phyloP scores from a whole-genome alignment of 1,140 invertebrate species.

The Aphelenchoides avenae region DNA sequence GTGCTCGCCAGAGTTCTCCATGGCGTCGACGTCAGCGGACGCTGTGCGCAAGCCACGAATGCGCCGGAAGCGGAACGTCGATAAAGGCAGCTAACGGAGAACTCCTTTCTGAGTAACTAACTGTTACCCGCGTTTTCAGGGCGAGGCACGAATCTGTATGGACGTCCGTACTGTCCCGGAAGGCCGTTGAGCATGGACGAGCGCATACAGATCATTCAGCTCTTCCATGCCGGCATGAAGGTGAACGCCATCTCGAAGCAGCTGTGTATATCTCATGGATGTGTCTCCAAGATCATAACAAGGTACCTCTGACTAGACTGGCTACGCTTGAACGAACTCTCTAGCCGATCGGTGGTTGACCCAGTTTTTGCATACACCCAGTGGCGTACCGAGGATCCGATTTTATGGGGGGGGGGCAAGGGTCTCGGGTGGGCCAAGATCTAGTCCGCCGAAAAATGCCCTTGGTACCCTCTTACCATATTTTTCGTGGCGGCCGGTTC shows the following conservation, averaged over 20 bases:
- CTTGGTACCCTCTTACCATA: too few species aligned
- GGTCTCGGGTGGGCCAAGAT: background rate
- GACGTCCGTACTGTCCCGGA: conserved; percentile 54
- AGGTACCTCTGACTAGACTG: conserved; percentile 24
- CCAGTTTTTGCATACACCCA: too few species aligned
- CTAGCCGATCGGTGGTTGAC: too few species aligned
- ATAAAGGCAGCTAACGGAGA: background rate
- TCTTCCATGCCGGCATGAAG: conserved; percentile 57
- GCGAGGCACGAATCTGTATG: conserved; percentile 55
- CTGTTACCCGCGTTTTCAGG: background rate
- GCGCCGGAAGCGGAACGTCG: conserved; percentile 16
- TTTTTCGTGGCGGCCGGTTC: too few species aligned
- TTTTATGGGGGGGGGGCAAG: too few species aligned
- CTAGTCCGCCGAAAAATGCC: background rate
- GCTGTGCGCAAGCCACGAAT: conserved; percentile 9
- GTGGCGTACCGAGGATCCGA: too few species aligned
- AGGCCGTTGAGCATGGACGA: conserved; percentile 57
- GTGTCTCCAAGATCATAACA: conserved; percentile 58
- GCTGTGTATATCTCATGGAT: conserved; percentile 57
- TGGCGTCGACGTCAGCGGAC: background rate
- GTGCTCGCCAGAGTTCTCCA: background rate
- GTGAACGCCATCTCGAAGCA: conserved; percentile 57
- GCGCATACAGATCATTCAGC: conserved; percentile 45
- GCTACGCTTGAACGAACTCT: too few species aligned
- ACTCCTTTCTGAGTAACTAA: background rate